A percentile compares a stretch with the other conserved stretches of the same genome.
Evolutionary conservation across 2,888 invertebrate species (phyloP).

Genomic region (Trichacis sp.): DNA sequence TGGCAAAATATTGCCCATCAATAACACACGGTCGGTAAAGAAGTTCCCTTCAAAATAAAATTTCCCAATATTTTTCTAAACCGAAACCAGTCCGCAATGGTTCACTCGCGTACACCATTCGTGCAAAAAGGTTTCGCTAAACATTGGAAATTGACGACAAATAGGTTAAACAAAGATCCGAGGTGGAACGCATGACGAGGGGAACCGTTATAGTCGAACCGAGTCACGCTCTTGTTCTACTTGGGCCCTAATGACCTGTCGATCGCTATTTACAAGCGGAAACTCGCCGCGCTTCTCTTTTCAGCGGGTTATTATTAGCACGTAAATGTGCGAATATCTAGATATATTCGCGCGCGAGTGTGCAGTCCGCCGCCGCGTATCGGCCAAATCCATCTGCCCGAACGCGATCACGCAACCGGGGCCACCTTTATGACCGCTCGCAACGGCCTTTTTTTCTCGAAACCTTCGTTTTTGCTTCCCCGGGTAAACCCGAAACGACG

Average conservation of each 20-base stretch:
- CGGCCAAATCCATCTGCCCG: conserved; percentile 41
- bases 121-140: no score
- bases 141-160: no score
- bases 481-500: no score
- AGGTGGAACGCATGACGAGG: no score
- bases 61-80: no score
- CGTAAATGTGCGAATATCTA: conserved; percentile 40
- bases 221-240: conserved; percentile 20
- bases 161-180: no score
- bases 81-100: no score
- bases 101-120: no score
- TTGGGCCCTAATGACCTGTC: conserved; percentile 36
- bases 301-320: conserved; percentile 45
- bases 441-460: conserved; percentile 18
- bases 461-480: no score
- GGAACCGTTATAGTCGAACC: not conserved
- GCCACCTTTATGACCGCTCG: conserved; percentile 33
- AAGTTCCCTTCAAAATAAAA: no score
- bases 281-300: conserved; percentile 37
- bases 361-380: conserved; percentile 38
- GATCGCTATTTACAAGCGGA: conserved; percentile 34
- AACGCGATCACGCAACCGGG: conserved; percentile 46
- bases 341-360: conserved; percentile 35
- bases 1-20: no score
- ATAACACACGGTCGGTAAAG: no score